Percentiles rank a stretch among this genome's conserved stretches.
phyloP scores from a whole-genome alignment of 2,797 vertebrate genomes.

The Hoplostethus atlanticus region DNA sequence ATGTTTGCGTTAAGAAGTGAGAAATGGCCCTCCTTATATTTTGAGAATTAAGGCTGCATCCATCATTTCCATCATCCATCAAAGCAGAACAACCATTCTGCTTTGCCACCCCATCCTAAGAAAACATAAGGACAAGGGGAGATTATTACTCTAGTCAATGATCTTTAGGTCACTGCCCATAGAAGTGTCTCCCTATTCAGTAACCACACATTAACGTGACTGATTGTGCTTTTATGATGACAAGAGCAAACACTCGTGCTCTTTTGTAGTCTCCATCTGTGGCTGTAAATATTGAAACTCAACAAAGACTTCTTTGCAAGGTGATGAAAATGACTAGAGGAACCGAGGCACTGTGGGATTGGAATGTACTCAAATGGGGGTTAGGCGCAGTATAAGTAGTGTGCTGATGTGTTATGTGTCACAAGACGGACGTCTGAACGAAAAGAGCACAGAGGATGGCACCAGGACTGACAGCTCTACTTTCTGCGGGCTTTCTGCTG shows the following conservation, averaged over 20 bases:
- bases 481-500: conserved; percentile 59
- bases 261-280: conserved; percentile 9
- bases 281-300: conserved; percentile 3
- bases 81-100: conserved; percentile 5
- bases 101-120: background rate
- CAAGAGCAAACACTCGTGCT: conserved; percentile 35
- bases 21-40: conserved; percentile 23
- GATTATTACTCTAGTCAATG: conserved; percentile 47
- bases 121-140: background rate
- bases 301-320: background rate
- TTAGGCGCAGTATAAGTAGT: conserved; percentile 53
- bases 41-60: conserved; percentile 8
- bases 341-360: conserved; percentile 14
- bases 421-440: conserved; percentile 3
- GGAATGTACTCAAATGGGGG: conserved; percentile 25
- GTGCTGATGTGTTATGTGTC: conserved; percentile 2
- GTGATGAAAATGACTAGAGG: conserved; percentile 1
- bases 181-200: conserved; percentile 28
- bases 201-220: conserved; percentile 18
- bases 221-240: conserved; percentile 3
- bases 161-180: conserved; percentile 24
- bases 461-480: conserved; percentile 30
- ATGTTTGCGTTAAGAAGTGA: conserved; percentile 15
- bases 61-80: too few species aligned
- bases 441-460: conserved; percentile 53